These are phyloP conservation scores for Clarias pachynema DNA, from an alignment of 2,797 vertebrate genomes.

Conservation along the genomic window DNA sequence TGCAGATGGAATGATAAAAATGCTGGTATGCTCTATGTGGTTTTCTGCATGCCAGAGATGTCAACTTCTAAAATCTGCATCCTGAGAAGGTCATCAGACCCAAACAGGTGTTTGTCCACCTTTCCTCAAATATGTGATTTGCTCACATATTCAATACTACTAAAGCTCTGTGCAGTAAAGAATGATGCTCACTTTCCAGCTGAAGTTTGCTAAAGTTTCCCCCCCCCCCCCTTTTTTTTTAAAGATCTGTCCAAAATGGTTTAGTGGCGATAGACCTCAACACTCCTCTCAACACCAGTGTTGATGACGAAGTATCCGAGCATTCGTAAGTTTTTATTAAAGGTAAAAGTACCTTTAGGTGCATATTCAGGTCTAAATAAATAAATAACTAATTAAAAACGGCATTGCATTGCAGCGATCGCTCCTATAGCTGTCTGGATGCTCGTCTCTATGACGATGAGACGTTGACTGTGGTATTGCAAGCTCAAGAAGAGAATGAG, in stretches of 20 bases:
- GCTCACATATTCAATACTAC: neutral
- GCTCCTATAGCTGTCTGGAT: slow-evolving; percentile 86
- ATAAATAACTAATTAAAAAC: neutral
- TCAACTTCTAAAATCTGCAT: slow-evolving; percentile 86
- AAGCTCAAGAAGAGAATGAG: slow-evolving; percentile 77
- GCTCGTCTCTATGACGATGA: slow-evolving; percentile 96
- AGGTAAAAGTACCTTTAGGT: neutral
- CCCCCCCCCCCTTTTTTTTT: neutral
- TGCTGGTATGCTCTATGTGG: slow-evolving; percentile 85
- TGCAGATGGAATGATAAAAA: slow-evolving; percentile 95
- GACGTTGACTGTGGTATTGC: slow-evolving; percentile 88
- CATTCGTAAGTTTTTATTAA: slow-evolving; percentile 74
- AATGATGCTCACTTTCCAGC: neutral
- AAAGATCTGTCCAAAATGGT: slow-evolving; percentile 79
- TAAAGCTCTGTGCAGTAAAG: neutral
- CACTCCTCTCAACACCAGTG: slow-evolving; percentile 76
- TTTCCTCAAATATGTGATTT: neutral
- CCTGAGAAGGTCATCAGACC: slow-evolving; percentile 86
- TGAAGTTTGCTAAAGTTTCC: neutral
- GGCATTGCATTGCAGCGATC: slow-evolving; percentile 54
- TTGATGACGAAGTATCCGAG: slow-evolving; percentile 72
- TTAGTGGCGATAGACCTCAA: slow-evolving; percentile 85
- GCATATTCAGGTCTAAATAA: neutral
- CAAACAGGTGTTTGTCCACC: slow-evolving; percentile 78
- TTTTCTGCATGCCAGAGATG: slow-evolving; percentile 89